Evolutionary conservation across 2,888 invertebrate species (phyloP).

Genomic region (Drosophila meridionalis): DNA sequence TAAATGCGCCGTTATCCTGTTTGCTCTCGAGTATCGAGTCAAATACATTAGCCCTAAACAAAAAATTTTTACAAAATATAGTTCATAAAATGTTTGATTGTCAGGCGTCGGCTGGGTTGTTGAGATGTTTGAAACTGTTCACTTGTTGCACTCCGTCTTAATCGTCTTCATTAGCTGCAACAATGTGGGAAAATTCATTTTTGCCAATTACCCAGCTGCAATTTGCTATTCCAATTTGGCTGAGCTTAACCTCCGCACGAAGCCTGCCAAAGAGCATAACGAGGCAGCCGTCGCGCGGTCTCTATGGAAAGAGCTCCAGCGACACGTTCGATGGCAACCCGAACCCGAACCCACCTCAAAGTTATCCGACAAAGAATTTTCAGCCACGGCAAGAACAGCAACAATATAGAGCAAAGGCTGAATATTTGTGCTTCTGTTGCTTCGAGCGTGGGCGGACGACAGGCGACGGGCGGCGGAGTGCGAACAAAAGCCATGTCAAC

Average conservation of each 20-base stretch:
- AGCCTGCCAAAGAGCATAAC: conserved; percentile 8
- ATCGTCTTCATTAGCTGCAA: background rate
- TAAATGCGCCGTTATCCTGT: background rate
- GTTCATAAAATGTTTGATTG: background rate
- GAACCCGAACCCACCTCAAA: conserved; percentile 47
- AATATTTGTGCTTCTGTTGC: conserved; percentile 19
- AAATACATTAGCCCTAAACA: background rate
- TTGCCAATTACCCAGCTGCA: conserved; percentile 47
- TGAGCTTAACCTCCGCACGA: background rate
- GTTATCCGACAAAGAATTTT: conserved; percentile 29
- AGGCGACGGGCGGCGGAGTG: background rate
- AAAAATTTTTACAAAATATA: background rate
- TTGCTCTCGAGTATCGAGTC: background rate
- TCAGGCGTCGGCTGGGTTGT: background rate
- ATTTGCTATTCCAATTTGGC: conserved; percentile 30
- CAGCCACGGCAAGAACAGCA: conserved; percentile 2
- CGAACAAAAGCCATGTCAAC: conserved; percentile 42
- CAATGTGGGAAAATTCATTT: conserved; percentile 21
- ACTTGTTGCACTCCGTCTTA: background rate
- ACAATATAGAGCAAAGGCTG: conserved; percentile 26
- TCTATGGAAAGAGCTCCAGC: background rate
- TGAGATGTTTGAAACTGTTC: background rate
- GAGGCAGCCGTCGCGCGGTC: conserved; percentile 6
- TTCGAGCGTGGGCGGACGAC: background rate
- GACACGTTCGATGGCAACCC: conserved; percentile 15